Conservation (phyloP, 1,140 invertebrate species). For the Diachasma alloeum region DNA sequence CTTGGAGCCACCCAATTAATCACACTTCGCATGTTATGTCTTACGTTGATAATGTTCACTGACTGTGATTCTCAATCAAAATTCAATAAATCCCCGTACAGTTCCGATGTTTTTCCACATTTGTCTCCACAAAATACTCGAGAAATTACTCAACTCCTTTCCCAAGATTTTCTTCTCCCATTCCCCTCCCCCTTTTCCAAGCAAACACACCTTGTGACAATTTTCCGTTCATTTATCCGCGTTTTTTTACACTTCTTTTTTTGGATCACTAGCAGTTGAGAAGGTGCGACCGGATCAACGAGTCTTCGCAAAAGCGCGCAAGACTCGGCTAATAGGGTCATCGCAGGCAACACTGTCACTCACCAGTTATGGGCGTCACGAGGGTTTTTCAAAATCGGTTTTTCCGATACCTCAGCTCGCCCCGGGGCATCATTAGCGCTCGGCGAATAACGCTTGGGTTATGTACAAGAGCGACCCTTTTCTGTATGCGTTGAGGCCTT, state of each 20-base stretch:
- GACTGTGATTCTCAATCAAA: no score
- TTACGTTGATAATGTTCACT: no score
- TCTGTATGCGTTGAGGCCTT: background rate
- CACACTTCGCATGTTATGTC: no score
- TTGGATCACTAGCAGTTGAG: background rate
- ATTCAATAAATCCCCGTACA: no score
- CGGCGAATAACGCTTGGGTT: conserved; percentile 25
- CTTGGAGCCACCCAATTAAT: no score
- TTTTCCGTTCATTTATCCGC: background rate
- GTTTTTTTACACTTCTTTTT: background rate
- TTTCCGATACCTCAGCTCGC: conserved; percentile 25
- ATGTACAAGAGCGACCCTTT: background rate
- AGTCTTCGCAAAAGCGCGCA: conserved; percentile 1
- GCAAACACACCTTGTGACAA: background rate
- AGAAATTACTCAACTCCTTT: no score
- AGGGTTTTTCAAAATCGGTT: conserved; percentile 25
- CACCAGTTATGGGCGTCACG: conserved; percentile 29
- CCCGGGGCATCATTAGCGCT: conserved; percentile 36
- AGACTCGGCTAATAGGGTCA: conserved; percentile 32
- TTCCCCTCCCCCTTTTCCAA: no score
- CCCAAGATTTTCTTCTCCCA: no score
- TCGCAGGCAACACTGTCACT: conserved; percentile 28
- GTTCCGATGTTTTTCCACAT: no score
- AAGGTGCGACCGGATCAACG: conserved; percentile 16
- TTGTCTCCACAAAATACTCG: no score